Percentiles rank a stretch among this genome's conserved stretches.
These are phyloP conservation scores for Sapajus apella DNA, from an alignment of 2,113 vertebrate species.

Conservation along the genomic window DNA sequence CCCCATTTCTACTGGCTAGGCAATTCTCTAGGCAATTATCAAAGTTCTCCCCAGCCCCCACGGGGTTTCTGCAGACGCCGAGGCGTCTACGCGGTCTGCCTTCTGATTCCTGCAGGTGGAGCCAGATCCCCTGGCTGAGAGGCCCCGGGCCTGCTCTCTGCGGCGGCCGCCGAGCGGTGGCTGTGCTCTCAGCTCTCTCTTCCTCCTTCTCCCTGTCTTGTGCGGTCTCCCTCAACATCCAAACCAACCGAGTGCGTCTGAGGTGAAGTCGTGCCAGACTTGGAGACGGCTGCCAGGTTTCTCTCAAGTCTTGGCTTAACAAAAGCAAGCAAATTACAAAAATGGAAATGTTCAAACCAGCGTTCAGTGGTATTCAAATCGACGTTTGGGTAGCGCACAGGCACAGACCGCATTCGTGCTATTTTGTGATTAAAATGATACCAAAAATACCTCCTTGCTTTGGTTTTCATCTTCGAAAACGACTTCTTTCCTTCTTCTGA, in stretches of 20 bases:
- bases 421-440: slow-evolving; percentile 44
- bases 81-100: neutral
- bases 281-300: slow-evolving; percentile 53
- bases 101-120: slow-evolving; percentile 84
- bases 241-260: slow-evolving; percentile 53
- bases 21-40: neutral
- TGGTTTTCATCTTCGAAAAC: slow-evolving; percentile 32
- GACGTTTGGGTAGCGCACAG: neutral
- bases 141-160: neutral
- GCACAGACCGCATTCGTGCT: slow-evolving; percentile 39
- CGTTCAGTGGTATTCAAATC: slow-evolving; percentile 57
- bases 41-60: neutral
- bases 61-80: neutral
- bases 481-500: neutral
- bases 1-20: neutral
- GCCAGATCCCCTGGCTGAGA: slow-evolving; percentile 79
- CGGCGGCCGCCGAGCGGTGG: neutral
- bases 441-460: slow-evolving; percentile 52
- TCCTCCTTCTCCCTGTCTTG: neutral
- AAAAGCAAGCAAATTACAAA: slow-evolving; percentile 66
- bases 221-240: slow-evolving; percentile 20
- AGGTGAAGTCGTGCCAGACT: slow-evolving; percentile 65
- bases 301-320: slow-evolving; percentile 61
- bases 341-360: slow-evolving; percentile 65
- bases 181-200: neutral